A percentile compares a stretch with the other conserved stretches of the same genome.
phyloP scores from a whole-genome alignment of 2,113 vertebrate genomes.

The Epinephelus moara region DNA sequence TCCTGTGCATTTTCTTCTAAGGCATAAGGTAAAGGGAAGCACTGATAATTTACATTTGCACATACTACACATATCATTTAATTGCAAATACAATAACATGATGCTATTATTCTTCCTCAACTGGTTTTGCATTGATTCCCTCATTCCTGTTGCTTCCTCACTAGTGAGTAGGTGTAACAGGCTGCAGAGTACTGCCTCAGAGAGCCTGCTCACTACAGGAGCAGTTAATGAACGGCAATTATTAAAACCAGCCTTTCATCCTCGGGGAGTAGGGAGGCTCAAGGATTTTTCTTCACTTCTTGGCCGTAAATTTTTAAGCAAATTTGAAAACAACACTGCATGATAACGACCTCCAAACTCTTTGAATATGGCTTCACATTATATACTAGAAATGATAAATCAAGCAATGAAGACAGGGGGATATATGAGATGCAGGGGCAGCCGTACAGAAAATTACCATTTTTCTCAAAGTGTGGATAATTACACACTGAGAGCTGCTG shows the following conservation, averaged over 20 bases:
- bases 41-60: neutral
- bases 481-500: slow-evolving; percentile 19
- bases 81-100: slow-evolving; percentile 33
- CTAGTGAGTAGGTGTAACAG: slow-evolving; percentile 64
- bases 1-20: neutral
- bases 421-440: neutral
- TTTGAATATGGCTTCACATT: slow-evolving; percentile 3
- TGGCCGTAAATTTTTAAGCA: slow-evolving; percentile 18
- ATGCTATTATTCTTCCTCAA: slow-evolving; percentile 1
- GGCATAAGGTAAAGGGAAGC: neutral
- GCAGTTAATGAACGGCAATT: slow-evolving; percentile 70
- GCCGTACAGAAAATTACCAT: neutral
- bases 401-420: neutral
- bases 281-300: slow-evolving; percentile 49
- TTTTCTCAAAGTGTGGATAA: slow-evolving; percentile 5
- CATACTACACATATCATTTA: neutral
- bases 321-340: slow-evolving; percentile 23
- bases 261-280: slow-evolving; percentile 34
- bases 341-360: slow-evolving; percentile 12
- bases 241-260: slow-evolving; percentile 67
- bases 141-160: slow-evolving; percentile 52
- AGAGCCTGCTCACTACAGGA: slow-evolving; percentile 44
- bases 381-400: slow-evolving; percentile 15
- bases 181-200: slow-evolving; percentile 62
- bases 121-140: slow-evolving; percentile 25